These are phyloP conservation scores for Urocolius indicus DNA, from an alignment of 2,113 vertebrate species.

Conservation along the genomic window DNA sequence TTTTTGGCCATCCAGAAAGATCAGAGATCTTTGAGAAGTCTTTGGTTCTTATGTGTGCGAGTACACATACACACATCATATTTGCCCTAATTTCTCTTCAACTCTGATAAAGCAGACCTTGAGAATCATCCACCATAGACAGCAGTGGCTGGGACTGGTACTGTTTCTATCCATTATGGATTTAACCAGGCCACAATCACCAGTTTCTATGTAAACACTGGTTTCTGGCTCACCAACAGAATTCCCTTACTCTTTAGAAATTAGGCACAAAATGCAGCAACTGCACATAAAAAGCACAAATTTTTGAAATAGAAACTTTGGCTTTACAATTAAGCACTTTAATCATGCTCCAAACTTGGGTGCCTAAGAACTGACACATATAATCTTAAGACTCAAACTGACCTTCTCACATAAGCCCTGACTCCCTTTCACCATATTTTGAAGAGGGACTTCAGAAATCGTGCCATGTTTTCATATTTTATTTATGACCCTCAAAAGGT, in stretches of 20 bases:
- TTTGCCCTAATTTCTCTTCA: not conserved
- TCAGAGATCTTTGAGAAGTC: not conserved
- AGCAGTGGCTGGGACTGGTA: not conserved
- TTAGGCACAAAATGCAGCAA: not conserved
- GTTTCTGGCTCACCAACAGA: not conserved
- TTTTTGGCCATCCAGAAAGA: not conserved
- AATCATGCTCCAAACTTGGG: not conserved
- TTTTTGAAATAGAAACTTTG: not conserved
- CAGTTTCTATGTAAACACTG: not conserved
- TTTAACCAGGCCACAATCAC: not conserved
- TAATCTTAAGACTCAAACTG: not conserved
- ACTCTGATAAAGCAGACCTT: not conserved
- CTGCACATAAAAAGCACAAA: not conserved
- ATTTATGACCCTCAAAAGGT: not conserved
- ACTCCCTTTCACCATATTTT: not conserved
- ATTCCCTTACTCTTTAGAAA: not conserved
- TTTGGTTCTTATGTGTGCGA: not conserved
- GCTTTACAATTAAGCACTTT: not conserved
- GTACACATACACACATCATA: not conserved
- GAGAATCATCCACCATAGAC: not conserved
- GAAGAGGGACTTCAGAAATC: not conserved
- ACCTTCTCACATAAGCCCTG: not conserved
- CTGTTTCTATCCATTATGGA: not conserved
- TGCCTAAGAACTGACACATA: fast-evolving
- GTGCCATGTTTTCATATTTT: not conserved